A percentile compares a stretch with the other conserved stretches of the same genome.
Conservation (phyloP, 2,888 invertebrate species). For the Lasioglossum zephyrum region DNA sequence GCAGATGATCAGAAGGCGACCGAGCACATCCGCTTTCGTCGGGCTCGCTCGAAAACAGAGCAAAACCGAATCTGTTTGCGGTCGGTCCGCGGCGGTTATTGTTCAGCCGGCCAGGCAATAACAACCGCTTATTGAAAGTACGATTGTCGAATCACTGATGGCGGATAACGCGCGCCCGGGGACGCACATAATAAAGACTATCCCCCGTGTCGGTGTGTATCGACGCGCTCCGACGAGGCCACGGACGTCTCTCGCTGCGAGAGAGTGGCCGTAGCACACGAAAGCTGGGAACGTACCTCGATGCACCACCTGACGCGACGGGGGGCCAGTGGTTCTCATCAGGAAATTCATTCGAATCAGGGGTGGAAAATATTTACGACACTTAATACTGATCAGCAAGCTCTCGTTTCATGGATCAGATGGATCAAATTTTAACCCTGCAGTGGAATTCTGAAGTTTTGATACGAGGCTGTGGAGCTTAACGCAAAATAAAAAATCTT, state of each 20-base stretch:
- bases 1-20: not conserved
- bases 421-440: not conserved
- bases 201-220: conserved; percentile 52
- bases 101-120: conserved; percentile 64
- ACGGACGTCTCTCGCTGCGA: conserved; percentile 48
- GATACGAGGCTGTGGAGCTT: no score
- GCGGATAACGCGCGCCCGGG: conserved; percentile 69
- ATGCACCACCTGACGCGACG: conserved; percentile 74
- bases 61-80: conserved; percentile 33
- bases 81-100: conserved; percentile 42
- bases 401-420: not conserved
- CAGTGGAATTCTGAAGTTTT: not conserved
- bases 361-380: not conserved
- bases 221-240: conserved; percentile 64
- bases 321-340: conserved; percentile 78
- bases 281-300: conserved; percentile 76
- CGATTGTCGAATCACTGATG: conserved; percentile 76
- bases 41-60: not conserved
- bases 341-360: not conserved
- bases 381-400: not conserved
- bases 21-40: not conserved
- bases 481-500: not conserved
- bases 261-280: conserved; percentile 64
- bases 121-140: conserved; percentile 75
- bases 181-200: conserved; percentile 71